Evolutionary conservation across 2,797 vertebrate species (phyloP).

Genomic region (Cryptoprocta ferox): DNA sequence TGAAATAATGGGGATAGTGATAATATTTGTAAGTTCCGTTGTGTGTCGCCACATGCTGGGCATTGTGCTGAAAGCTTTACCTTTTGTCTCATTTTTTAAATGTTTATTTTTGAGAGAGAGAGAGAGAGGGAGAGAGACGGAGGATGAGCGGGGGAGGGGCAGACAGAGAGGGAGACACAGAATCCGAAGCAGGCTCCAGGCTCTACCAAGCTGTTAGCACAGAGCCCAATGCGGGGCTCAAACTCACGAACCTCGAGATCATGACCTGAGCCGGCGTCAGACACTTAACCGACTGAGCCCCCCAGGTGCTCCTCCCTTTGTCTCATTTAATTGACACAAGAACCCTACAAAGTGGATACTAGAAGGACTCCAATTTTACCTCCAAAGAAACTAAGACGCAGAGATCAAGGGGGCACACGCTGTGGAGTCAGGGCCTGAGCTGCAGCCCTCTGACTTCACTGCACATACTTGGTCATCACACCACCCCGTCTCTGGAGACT

Average conservation of each 20-base stretch:
- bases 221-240: too few species aligned
- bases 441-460: background rate
- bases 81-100: background rate
- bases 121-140: too few species aligned
- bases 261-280: too few species aligned
- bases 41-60: background rate
- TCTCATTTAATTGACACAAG: background rate
- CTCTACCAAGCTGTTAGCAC: too few species aligned
- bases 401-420: fast-evolving
- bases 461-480: fast-evolving
- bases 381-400: background rate
- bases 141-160: too few species aligned
- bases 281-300: too few species aligned
- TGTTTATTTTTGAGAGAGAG: too few species aligned
- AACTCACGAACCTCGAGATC: too few species aligned
- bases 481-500: background rate
- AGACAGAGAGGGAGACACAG: too few species aligned
- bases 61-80: background rate
- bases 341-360: background rate
- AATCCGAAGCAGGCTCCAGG: too few species aligned
- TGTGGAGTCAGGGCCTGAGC: background rate
- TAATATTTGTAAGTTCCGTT: background rate
- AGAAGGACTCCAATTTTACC: background rate
- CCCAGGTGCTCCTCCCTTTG: too few species aligned
- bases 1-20: background rate